Percentiles rank a stretch among this genome's conserved stretches.
Conservation (phyloP, 2,113 vertebrate genomes). For the Amazona guildingii region DNA sequence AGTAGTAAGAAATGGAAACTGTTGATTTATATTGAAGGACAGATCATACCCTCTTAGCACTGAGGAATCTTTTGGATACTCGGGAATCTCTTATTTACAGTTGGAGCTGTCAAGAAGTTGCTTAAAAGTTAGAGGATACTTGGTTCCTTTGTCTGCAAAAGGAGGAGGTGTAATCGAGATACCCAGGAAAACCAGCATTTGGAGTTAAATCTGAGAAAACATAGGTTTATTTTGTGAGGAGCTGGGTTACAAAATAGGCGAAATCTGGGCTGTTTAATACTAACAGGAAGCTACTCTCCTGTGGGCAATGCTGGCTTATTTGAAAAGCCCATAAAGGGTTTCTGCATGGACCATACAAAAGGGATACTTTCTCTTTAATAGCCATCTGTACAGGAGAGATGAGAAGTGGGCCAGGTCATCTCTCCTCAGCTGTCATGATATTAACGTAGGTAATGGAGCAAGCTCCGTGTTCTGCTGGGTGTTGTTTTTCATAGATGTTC, state of each 20-base stretch:
- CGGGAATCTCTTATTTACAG: not conserved
- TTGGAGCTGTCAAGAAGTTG: not conserved
- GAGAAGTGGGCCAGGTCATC: constrained; percentile 96
- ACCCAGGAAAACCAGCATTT: constrained; percentile 40
- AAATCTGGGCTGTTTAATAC: constrained; percentile 82
- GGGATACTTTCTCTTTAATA: constrained; percentile 98
- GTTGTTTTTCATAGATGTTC: constrained; percentile 96
- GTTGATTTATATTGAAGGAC: not conserved
- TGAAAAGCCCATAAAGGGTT: constrained; percentile 87
- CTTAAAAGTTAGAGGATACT: constrained; percentile 19
- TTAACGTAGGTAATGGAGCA: constrained; percentile 99
- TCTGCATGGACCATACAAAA: constrained; percentile 89
- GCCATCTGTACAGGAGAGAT: constrained; percentile 99
- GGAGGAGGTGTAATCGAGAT: not conserved
- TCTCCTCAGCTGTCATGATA: constrained; percentile 98
- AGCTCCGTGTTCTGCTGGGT: constrained; percentile 91
- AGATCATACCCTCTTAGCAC: not conserved
- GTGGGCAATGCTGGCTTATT: constrained; percentile 85
- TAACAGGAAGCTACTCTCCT: constrained; percentile 81
- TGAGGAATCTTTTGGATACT: not conserved
- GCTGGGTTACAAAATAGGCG: constrained; percentile 68
- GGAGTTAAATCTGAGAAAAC: constrained; percentile 64
- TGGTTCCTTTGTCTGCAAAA: constrained; percentile 33
- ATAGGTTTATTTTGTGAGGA: constrained; percentile 73
- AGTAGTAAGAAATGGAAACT: not conserved